Conservation (phyloP, 2,797 vertebrate species). For the Helarctos malayanus region DNA sequence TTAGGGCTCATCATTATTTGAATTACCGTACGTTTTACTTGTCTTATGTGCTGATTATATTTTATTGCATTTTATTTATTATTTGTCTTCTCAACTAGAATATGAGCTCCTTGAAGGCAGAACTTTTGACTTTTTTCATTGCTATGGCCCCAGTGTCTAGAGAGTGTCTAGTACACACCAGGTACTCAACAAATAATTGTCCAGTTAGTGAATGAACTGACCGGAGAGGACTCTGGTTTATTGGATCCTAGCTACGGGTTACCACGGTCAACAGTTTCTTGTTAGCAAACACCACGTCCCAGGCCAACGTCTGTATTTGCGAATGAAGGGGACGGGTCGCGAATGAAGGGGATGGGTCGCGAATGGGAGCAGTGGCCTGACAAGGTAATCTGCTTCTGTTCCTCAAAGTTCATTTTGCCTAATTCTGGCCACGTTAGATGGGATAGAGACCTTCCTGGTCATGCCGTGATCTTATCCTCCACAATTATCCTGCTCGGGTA, state of each 20-base stretch:
- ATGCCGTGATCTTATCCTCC: conserved; percentile 85
- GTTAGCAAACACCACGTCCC: not conserved
- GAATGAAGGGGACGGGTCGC: not conserved
- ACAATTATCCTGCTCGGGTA: conserved; percentile 84
- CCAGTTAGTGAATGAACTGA: not conserved
- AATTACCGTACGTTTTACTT: not conserved
- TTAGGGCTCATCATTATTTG: not conserved
- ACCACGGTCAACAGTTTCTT: not conserved
- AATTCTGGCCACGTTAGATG: conserved; percentile 73
- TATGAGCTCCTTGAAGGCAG: not conserved
- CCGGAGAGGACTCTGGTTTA: not conserved
- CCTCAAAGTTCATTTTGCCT: conserved; percentile 76
- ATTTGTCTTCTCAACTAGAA: not conserved
- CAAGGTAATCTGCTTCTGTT: conserved; percentile 73
- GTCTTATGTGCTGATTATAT: not conserved
- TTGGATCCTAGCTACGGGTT: not conserved
- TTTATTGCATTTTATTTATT: not conserved
- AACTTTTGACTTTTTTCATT: not conserved
- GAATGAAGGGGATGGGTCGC: conserved; percentile 76
- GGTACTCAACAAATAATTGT: not conserved
- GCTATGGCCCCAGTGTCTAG: not conserved
- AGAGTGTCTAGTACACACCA: not conserved
- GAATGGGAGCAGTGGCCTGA: conserved; percentile 62
- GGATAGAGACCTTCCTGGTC: conserved; percentile 73
- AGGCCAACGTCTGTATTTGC: not conserved